Percentiles rank a stretch among this genome's conserved stretches.
phyloP scores from a whole-genome alignment of 1,140 invertebrate species.

The Heterodera schachtii region DNA sequence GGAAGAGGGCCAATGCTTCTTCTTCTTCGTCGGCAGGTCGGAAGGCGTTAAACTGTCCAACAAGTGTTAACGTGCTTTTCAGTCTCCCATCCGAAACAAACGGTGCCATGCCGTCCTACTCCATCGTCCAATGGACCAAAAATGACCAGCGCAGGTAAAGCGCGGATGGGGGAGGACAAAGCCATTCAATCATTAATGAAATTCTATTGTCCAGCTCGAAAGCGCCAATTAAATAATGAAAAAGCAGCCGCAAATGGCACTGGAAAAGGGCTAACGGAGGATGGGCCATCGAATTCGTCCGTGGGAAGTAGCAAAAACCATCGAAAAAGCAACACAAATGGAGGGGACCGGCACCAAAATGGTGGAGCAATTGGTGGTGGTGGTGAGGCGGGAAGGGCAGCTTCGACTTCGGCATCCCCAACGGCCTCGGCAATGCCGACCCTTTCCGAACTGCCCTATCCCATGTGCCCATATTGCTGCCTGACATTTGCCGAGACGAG shows the following conservation, averaged over 20 bases:
- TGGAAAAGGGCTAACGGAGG: neutral
- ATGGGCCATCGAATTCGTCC: neutral
- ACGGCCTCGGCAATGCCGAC: neutral
- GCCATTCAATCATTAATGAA: too few relatives aligned
- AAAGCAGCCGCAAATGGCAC: neutral
- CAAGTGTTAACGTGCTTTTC: neutral
- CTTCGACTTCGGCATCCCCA: neutral
- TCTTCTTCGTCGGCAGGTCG: neutral
- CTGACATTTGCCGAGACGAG: conserved; percentile 51
- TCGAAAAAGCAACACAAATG: neutral
- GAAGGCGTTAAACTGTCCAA: neutral
- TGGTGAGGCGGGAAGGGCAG: neutral
- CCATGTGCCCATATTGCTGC: conserved; percentile 58
- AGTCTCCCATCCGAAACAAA: neutral
- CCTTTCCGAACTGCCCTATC: conserved; percentile 38
- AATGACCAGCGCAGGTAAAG: neutral
- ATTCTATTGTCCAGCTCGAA: neutral
- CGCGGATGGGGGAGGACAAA: too few relatives aligned
- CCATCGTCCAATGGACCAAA: neutral
- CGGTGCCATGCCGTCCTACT: too few relatives aligned
- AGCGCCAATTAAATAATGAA: neutral
- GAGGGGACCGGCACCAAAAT: neutral
- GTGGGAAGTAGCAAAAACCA: neutral
- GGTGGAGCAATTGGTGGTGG: neutral
- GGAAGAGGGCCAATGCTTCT: neutral